These are phyloP conservation scores for Chrysochloris asiatica DNA, from an alignment of 2,113 vertebrate genomes.

Conservation along the genomic window DNA sequence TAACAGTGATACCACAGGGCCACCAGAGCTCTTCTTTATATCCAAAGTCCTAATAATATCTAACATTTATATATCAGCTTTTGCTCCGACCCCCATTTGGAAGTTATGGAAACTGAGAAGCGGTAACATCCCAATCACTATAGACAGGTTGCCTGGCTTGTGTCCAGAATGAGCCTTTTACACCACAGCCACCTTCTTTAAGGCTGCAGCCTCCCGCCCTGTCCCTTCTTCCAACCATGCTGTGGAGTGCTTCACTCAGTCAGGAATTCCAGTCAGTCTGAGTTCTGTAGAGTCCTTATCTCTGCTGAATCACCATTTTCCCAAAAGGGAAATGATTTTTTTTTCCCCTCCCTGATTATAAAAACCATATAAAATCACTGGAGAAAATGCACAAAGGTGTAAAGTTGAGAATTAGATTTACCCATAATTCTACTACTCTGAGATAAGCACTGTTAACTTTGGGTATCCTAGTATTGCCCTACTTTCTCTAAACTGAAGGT, in stretches of 20 bases:
- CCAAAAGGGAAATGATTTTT: neutral
- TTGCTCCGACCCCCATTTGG: too few relatives aligned
- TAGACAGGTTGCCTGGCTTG: neutral
- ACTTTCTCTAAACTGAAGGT: neutral
- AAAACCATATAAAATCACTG: neutral
- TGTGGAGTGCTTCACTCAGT: neutral
- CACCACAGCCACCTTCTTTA: fast-evolving
- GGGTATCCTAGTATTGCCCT: neutral
- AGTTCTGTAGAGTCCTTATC: neutral
- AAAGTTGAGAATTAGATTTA: neutral
- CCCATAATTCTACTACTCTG: neutral
- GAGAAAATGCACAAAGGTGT: neutral
- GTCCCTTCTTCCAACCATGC: neutral
- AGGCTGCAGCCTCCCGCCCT: fast-evolving
- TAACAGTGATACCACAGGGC: too few relatives aligned
- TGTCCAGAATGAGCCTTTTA: neutral
- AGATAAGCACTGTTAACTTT: neutral
- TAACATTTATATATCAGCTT: neutral
- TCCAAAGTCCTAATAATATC: neutral
- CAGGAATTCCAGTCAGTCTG: neutral
- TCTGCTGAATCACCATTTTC: neutral
- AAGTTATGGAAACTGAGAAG: neutral
- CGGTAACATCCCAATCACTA: neutral
- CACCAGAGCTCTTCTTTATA: too few relatives aligned
- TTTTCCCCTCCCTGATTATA: neutral